Conservation (phyloP, 2,113 vertebrate genomes). For the Clinocottus analis region DNA sequence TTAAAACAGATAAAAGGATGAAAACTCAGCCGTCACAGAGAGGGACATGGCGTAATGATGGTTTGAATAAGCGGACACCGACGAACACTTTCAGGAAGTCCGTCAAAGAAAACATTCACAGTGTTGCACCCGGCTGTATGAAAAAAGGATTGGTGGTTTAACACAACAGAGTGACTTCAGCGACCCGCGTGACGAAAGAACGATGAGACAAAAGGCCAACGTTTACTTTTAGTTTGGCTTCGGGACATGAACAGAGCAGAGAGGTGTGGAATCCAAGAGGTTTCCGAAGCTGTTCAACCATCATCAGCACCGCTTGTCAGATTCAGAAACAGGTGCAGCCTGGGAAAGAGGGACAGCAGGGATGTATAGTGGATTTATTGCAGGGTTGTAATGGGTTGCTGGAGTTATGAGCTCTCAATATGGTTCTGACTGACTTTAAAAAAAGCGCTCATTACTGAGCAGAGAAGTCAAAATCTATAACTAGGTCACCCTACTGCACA, state of each 20-base stretch:
- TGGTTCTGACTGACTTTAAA: constrained; percentile 2
- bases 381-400: not conserved
- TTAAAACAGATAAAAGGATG: not conserved
- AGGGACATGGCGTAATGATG: not conserved
- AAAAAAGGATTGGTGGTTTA: too few species aligned
- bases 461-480: not conserved
- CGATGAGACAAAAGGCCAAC: not conserved
- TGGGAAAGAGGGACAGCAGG: not conserved
- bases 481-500: not conserved
- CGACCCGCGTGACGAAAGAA: not conserved
- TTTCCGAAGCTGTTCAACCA: not conserved
- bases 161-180: too few species aligned
- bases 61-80: not conserved
- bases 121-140: not conserved
- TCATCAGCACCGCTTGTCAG: not conserved
- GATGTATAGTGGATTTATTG: not conserved
- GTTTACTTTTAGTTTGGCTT: not conserved
- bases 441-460: not conserved
- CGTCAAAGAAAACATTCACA: not conserved
- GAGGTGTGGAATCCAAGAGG: not conserved
- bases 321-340: not conserved
- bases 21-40: not conserved
- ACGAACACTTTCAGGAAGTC: not conserved
- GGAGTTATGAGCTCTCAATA: not conserved
- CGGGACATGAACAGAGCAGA: not conserved